Evolutionary conservation across 2,888 invertebrate species (phyloP), one percentile per base, ranked within the genome.

Genomic region (Sarcophaga variegata): DNA sequence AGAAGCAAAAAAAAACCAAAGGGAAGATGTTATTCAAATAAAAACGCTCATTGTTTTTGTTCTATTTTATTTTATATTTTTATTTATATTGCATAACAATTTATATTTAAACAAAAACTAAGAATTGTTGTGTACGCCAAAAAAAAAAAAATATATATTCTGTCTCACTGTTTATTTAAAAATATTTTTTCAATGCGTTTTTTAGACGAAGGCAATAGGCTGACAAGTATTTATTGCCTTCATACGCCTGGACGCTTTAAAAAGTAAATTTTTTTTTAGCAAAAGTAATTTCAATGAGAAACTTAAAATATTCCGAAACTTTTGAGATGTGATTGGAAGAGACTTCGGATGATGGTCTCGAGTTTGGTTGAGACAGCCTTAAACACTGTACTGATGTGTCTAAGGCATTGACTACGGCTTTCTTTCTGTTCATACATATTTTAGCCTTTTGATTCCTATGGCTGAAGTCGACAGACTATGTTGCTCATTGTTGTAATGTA

Each of bases 31-130:
- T 83, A 78, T 84, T 87, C 78, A 81, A 81, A 84, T 79, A 81
- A 69, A 83, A 81, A 47, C 54, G 59, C 45, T 54, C 71, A 81
- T 81, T 83, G 83, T 67, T 67, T 87, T 87, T 87, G 71, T 79
- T 84, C 59, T 54, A 54, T 54, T 54, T 37, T 54, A 14, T 54
- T 54, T 54, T 14, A 54, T 54, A 14, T 54, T 14, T 54, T 14
- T 54, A 54, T 54, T 12, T 72, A 83, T 86, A 72, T 67, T 54
- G 14, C 22, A 27, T 67, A 69, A 59, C 14, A 83, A 54, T 70
- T 71, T 63, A 10, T 22, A 54, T n/a, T 54, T 54, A 59, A n/a
- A 47, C 4, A 71, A 64, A 63, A 64, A 71, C 1, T 20, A 69
- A 25, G 3, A 59, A 17, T 54, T 10, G 10, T 25, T 54, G 17